These are phyloP conservation scores for Athalia cordata DNA, from an alignment of 2,888 invertebrate genomes.

Conservation along the genomic window DNA sequence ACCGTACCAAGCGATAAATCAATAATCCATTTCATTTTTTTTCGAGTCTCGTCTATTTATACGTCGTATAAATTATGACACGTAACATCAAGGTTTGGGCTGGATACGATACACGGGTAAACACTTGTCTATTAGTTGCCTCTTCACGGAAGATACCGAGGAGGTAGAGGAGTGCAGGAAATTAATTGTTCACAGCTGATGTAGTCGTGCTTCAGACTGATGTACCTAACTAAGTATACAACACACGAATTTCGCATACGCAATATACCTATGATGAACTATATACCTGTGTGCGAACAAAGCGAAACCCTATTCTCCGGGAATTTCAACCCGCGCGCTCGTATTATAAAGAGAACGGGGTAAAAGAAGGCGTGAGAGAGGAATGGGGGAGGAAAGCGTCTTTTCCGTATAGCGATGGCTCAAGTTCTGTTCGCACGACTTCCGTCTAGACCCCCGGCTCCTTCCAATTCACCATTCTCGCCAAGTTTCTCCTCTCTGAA, in stretches of 20 bases:
- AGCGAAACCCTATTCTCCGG: conserved; percentile 16
- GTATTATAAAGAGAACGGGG: neutral
- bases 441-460: conserved; percentile 32
- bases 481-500: conserved; percentile 57
- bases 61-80: too few relatives aligned
- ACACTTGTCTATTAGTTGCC: too few relatives aligned
- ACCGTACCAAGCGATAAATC: neutral
- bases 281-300: conserved; percentile 42
- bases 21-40: neutral
- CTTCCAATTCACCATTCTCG: conserved; percentile 47
- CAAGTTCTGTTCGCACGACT: conserved; percentile 43
- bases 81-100: too few relatives aligned
- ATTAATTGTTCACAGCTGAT: conserved; percentile 44
- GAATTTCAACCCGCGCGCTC: conserved; percentile 5
- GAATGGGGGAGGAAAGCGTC: conserved; percentile 9
- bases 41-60: neutral
- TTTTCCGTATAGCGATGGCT: conserved; percentile 27
- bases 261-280: neutral
- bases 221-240: conserved; percentile 38
- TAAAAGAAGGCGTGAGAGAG: neutral
- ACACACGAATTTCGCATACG: conserved; percentile 33
- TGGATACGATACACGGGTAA: too few relatives aligned
- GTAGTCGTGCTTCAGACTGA: conserved; percentile 43
- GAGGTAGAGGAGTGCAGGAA: conserved; percentile 24
- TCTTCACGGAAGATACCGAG: neutral